Conservation (phyloP, 2,113 vertebrate genomes). For the Mugil cephalus region DNA sequence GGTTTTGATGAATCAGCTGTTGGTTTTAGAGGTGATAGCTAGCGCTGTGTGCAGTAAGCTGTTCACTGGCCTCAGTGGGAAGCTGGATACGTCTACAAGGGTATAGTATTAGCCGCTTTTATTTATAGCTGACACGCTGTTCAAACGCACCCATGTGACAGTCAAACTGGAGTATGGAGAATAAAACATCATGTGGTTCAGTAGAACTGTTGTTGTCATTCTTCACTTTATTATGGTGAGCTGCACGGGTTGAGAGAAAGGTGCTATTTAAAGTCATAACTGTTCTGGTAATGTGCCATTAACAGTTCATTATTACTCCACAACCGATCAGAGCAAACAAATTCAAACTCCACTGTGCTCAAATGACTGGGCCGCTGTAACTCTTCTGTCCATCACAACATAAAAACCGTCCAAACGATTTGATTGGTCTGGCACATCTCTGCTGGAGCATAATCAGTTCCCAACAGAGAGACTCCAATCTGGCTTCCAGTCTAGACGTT, state of each 20-base stretch:
- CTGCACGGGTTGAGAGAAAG: not conserved
- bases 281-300: too few relatives aligned
- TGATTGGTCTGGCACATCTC: too few relatives aligned
- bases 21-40: not conserved
- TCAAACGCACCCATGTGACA: conserved; percentile 18
- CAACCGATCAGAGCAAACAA: too few relatives aligned
- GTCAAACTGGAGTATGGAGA: conserved; percentile 6
- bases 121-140: conserved; percentile 11
- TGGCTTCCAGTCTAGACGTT: too few relatives aligned
- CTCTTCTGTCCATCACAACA: too few relatives aligned
- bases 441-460: too few relatives aligned
- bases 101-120: not conserved
- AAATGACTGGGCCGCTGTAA: too few relatives aligned
- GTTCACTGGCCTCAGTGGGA: not conserved
- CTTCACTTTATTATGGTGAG: not conserved
- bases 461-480: too few relatives aligned
- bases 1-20: not conserved
- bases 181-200: not conserved
- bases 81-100: not conserved
- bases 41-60: not conserved
- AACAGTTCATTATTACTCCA: not conserved
- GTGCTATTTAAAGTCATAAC: not conserved
- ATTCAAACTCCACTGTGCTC: too few relatives aligned
- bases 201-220: not conserved
- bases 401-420: too few relatives aligned